Evolutionary conservation across 2,888 invertebrate genomes (phyloP), one percentile per base, ranked within the genome.

Genomic region (Steinernema carpocapsae): DNA sequence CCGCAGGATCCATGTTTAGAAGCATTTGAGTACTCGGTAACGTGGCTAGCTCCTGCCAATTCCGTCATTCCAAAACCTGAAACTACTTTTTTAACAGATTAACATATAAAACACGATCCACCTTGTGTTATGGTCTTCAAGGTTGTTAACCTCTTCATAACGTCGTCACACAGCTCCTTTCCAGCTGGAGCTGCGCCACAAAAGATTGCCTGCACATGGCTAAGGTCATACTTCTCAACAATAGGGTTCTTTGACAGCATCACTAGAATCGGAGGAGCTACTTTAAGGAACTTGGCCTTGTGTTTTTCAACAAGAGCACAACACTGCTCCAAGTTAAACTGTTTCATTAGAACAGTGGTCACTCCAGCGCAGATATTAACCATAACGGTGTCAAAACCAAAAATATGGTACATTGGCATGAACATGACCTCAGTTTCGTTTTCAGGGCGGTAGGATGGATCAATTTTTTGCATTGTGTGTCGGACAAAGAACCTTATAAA

Each of bases 251-350:
- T 64, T 1, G 64, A 64, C 6, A 64, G 19, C 17, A 64, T 17
- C 4, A 64, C 64, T 17, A 64, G 14, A 4, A 64, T 32, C 2
- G 64, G 64, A 17, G 64, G 64, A 7, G 29, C 64, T 1, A 64
- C 2, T 37, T 64, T 29, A 1, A 64, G 14, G 22, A 64, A n/a
- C 1, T 29, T 7, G 14, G 32, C 32, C 37, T 79, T 79, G 74
- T 75, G 78, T 14, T 76, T 46, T 56, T 80, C 76, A 32, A 80
- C 42, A 4, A 56, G 26, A n/a, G 73, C 32, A 56, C 75, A 78
- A 45, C 74, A 79, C n/a, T 76, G 48, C n/a, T 76, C 71, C 48
- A 64, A 74, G n/a, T 79, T 74, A 59, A 81, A 80, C 2, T 72
- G 73, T 17, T 46, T 46, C 72, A 80, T 64, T 24, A 80, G 48